Base-by-base conservation (phyloP, 2,113 vertebrate genomes). In the Cryptotis parvus region DNA sequence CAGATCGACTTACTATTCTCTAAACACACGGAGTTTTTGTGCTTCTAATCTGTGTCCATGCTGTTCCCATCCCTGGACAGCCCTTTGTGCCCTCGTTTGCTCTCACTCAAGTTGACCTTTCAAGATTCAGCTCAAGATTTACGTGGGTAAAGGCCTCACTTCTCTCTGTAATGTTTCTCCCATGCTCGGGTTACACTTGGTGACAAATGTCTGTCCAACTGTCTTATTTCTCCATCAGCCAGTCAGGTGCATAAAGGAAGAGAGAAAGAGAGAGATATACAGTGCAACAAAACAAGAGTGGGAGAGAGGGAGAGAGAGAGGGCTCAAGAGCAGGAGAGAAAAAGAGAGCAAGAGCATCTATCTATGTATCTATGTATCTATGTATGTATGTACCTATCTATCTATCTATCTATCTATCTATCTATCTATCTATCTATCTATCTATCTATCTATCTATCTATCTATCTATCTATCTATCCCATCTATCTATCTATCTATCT, bases 81-180 rank as follows among this genome's bases (percentile, higher is more conserved):
- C 22, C n/a, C n/a, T 16, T 58, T 74, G 70, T 24, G 2, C 27
- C 27, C 75, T 75, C n/a, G 43, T 78, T 43, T 24, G 33, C 27
- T 39, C 29, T 73, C 66, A 91, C 68, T 75, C 12, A 1, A 45
- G 39, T 6, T 88, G 14, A 52, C 37, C 55, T 92, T 89, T 83
- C 58, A 89, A 79, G 86, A 90, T 91, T 65, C 22, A 37, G 39
- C 37, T 84, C 65, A 69, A 65, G 45, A 18, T 26, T 91, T 84
- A 55, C 11, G 14, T 79, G 72, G 49, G 33, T 39, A 73, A 74
- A 4, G n/a, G 11, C 37, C 73, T 39, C 27, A 7, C 7, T 33
- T 15, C 4, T 10, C 35, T 8, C 24, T 33, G 6, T 15, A 74
- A 18, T 37, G 61, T 22, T 87, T 45, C 26, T 26, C 37, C 45